Percentiles rank a stretch among this genome's conserved stretches.
Conservation (phyloP, 2,888 invertebrate species). For the Standfussiana lucernea region DNA sequence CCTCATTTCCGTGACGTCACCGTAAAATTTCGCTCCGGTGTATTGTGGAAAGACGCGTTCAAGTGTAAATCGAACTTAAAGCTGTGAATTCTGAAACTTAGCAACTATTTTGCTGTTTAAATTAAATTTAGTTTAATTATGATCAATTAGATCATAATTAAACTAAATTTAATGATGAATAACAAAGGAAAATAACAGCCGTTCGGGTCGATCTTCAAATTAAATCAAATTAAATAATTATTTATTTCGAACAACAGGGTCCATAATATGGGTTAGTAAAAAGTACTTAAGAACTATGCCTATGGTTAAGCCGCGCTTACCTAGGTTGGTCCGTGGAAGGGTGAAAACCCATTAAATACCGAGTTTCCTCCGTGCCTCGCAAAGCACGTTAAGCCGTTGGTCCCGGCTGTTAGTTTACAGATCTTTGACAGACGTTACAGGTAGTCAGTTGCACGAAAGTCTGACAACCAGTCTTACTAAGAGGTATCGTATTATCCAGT, state of each 20-base stretch:
- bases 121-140: too few species aligned
- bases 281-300: too few species aligned
- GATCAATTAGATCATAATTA: neutral
- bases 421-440: neutral
- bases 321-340: neutral
- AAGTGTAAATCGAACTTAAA: constrained; percentile 27
- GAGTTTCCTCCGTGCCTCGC: too few species aligned
- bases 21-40: constrained; percentile 26
- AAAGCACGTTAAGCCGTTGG: neutral
- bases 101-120: neutral
- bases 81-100: neutral
- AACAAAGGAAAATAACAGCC: neutral
- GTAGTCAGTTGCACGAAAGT: neutral
- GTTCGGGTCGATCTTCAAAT: too few species aligned
- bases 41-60: constrained; percentile 25
- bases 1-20: constrained; percentile 27
- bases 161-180: neutral
- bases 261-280: too few species aligned
- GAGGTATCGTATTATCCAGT: neutral
- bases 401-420: neutral
- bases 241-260: too few species aligned
- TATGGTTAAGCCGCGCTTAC: neutral
- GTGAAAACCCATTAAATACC: too few species aligned
- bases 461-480: neutral
- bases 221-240: too few species aligned